Percentiles rank a stretch among this genome's conserved stretches.
Conservation (phyloP, 2,113 vertebrate genomes). For the Sarotherodon lohbergeri region DNA sequence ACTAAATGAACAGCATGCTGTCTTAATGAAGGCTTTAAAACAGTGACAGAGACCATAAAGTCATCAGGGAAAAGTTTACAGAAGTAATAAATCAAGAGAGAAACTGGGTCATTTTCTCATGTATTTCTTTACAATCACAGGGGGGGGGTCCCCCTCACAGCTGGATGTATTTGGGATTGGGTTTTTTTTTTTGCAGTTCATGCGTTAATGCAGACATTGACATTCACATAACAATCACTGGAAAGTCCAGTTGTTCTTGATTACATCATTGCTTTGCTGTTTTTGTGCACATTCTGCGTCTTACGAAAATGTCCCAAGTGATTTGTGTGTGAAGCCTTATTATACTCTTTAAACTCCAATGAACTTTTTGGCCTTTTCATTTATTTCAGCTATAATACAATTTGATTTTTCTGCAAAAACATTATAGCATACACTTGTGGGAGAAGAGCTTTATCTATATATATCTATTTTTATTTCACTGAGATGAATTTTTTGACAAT, state of each 20-base stretch:
- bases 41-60: background rate
- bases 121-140: background rate
- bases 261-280: background rate
- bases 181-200: background rate
- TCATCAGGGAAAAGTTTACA: background rate
- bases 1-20: background rate
- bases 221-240: background rate
- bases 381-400: background rate
- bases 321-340: background rate
- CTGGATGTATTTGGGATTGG: background rate
- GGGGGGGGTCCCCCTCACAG: no score
- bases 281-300: background rate
- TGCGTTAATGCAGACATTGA: background rate
- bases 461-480: no score
- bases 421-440: background rate
- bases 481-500: no score
- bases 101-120: background rate
- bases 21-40: background rate
- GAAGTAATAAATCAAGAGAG: background rate
- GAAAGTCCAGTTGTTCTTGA: background rate
- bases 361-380: background rate
- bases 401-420: background rate
- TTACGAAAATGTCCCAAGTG: background rate
- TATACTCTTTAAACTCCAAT: background rate
- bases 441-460: background rate